Percentiles rank a stretch among this genome's conserved stretches.
Conservation (phyloP, 2,797 vertebrate species). For the Toxotes lorentzi region DNA sequence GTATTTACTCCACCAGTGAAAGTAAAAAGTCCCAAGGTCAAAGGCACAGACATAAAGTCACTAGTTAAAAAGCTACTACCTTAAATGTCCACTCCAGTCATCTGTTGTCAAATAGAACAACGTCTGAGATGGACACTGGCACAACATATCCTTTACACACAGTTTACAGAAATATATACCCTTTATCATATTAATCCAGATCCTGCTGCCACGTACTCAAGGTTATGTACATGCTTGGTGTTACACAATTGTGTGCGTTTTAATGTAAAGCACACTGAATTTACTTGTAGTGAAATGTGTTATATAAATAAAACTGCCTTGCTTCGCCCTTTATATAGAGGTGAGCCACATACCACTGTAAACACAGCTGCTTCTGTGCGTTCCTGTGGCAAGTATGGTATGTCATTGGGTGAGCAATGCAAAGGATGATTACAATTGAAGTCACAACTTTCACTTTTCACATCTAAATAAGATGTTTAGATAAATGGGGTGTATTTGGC, state of each 20-base stretch:
- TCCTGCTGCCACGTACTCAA: not conserved
- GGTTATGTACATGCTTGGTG: not conserved
- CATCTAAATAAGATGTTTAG: slow-evolving; percentile 23
- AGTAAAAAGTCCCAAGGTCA: not conserved
- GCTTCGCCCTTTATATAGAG: slow-evolving; percentile 24
- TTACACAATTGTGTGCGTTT: not conserved
- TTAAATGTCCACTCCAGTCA: not conserved
- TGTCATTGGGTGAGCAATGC: slow-evolving; percentile 14
- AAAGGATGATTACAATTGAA: slow-evolving; percentile 6
- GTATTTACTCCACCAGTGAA: not conserved
- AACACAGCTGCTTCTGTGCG: slow-evolving; percentile 34
- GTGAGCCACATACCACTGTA: slow-evolving; percentile 24
- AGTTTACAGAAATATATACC: not conserved
- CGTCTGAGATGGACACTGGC: not conserved
- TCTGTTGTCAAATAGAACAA: not conserved
- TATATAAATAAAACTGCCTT: slow-evolving; percentile 31
- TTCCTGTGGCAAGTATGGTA: slow-evolving; percentile 47
- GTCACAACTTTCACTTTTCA: slow-evolving; percentile 2
- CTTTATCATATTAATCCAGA: not conserved
- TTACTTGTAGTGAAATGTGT: slow-evolving; percentile 18
- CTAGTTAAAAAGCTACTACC: not conserved
- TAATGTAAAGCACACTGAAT: not conserved
- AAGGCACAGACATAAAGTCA: not conserved
- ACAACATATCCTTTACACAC: not conserved
- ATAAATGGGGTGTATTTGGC: slow-evolving; percentile 8